Conservation (phyloP, 2,113 vertebrate genomes). For the Aix galericulata region DNA sequence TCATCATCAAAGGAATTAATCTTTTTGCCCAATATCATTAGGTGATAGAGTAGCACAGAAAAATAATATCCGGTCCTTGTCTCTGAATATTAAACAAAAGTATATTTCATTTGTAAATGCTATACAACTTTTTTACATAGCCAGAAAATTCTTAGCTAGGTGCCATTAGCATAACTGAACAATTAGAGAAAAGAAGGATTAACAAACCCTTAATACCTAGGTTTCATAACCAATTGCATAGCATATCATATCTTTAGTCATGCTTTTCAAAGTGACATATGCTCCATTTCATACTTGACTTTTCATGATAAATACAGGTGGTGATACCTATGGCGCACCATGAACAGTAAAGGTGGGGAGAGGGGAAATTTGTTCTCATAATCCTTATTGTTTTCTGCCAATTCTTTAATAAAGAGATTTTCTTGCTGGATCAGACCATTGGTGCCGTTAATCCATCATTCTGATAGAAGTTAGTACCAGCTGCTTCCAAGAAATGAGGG, state of each 20-base stretch:
- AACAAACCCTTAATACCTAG: background rate
- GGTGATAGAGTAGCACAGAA: background rate
- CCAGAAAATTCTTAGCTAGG: background rate
- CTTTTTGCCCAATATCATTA: background rate
- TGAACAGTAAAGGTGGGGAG: background rate
- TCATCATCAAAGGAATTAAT: background rate
- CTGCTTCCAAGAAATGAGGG: background rate
- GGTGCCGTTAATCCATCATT: background rate
- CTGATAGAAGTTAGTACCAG: background rate
- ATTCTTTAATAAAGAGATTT: background rate
- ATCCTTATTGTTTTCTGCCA: background rate
- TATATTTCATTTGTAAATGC: background rate
- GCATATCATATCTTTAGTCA: background rate
- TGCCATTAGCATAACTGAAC: background rate
- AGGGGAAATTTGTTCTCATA: background rate
- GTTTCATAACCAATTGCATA: background rate
- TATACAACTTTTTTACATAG: background rate
- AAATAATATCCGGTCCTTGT: background rate
- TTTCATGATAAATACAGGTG: background rate
- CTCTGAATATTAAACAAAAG: background rate
- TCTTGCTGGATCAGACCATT: accelerated
- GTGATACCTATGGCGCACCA: background rate
- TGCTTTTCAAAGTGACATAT: background rate
- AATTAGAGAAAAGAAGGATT: background rate
- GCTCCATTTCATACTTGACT: background rate